phyloP scores from a whole-genome alignment of 2,797 vertebrate species.

The Myripristis jacobus region DNA sequence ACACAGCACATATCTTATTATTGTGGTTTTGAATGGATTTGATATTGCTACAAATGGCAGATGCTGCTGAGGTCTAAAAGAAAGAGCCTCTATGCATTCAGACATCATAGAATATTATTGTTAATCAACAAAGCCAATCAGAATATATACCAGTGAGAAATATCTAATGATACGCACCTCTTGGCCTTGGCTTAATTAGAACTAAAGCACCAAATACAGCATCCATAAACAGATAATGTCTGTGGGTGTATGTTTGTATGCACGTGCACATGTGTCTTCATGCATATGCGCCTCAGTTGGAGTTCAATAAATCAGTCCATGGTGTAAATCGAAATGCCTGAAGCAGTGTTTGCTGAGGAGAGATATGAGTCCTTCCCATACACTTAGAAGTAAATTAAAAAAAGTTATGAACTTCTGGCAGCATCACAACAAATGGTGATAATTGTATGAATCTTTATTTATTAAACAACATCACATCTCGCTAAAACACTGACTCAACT shows the following conservation, averaged over 20 bases:
- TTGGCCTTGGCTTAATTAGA: background rate
- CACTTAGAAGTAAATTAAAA: too few relatives aligned
- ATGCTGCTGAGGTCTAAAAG: constrained; percentile 2
- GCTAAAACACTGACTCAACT: too few relatives aligned
- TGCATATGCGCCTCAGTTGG: background rate
- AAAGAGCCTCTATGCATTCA: constrained; percentile 14
- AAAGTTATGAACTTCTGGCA: too few relatives aligned
- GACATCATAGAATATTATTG: background rate
- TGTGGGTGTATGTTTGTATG: background rate
- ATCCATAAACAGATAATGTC: background rate
- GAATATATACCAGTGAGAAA: background rate
- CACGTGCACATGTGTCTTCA: background rate
- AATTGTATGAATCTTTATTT: too few relatives aligned
- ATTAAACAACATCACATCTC: too few relatives aligned
- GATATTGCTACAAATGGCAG: constrained; percentile 7
- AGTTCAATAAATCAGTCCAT: too few relatives aligned
- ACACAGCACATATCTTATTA: too few relatives aligned
- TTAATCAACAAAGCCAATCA: constrained; percentile 3
- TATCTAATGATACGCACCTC: background rate
- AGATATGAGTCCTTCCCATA: too few relatives aligned
- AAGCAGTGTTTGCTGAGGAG: too few relatives aligned
- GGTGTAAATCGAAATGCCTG: too few relatives aligned
- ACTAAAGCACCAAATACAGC: background rate
- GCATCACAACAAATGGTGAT: too few relatives aligned
- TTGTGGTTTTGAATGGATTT: constrained; percentile 36